phyloP scores from a whole-genome alignment of 1,140 invertebrate genomes.

The Bombus cullumanus region DNA sequence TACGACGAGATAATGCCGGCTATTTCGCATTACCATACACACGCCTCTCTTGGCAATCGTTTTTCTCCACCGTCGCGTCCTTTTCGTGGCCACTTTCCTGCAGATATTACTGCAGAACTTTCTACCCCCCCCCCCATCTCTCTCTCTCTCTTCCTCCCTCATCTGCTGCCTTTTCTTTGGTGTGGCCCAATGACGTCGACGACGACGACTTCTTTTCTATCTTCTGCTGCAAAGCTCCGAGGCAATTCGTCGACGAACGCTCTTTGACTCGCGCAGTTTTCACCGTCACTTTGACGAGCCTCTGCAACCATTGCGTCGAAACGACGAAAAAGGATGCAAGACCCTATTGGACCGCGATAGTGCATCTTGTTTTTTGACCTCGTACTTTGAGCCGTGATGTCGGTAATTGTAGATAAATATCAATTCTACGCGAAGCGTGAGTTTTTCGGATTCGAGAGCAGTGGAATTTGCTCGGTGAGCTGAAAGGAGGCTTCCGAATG shows the following conservation, averaged over 20 bases:
- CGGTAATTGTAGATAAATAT: neutral
- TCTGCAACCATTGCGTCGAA: neutral
- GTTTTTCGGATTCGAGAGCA: neutral
- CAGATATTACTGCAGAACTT: constrained; percentile 46
- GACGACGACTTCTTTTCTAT: constrained; percentile 10
- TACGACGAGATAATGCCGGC: constrained; percentile 48
- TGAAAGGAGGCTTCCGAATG: too few species aligned
- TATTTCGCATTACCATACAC: constrained; percentile 53
- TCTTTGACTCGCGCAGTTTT: constrained; percentile 1
- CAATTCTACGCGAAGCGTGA: neutral
- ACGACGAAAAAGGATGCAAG: neutral
- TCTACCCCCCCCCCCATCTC: neutral
- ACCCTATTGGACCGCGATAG: neutral
- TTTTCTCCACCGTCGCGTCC: constrained; percentile 36
- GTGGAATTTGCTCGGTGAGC: neutral
- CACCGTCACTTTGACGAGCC: constrained; percentile 17
- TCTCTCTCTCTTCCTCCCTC: neutral
- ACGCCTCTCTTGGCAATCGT: constrained; percentile 52
- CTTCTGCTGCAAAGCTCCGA: neutral
- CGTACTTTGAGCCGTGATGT: neutral
- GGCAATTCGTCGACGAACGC: neutral
- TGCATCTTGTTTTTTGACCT: neutral
- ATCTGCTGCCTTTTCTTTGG: neutral
- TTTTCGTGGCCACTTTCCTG: constrained; percentile 43
- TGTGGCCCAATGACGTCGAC: neutral